Base-by-base conservation (phyloP, 2,113 vertebrate species). In the Phasianus colchicus region DNA sequence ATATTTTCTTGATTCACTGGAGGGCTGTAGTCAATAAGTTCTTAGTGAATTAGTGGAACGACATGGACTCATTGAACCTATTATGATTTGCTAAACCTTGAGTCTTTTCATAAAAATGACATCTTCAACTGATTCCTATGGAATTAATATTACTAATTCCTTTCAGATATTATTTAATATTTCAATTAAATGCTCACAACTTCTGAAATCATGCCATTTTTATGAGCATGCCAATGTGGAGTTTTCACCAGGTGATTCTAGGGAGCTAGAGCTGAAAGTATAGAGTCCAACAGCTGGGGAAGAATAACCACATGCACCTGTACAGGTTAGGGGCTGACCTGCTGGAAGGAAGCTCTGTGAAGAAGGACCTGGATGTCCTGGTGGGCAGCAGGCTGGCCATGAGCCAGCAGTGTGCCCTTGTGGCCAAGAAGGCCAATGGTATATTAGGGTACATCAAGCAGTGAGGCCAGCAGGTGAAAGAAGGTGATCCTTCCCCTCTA, bases 181-280 rank as follows among this genome's bases (percentile, higher is more conserved):
- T 84, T 43, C 45, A 60, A 13, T 38, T 4, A 70, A 72, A 38
- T 15, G 2, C 48, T 93, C 43, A 32, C 32, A 60, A 1, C 38
- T 67, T 90, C 47, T 92, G 57, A 57, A 88, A 72, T 15, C 1
- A 4, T 29, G 50, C 9, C 7, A 3, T 30, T 86, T 81, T 64
- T 22, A 14, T 48, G 29, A 73, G 5, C 2, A 1, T 48, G 20
- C 18, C 43, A 9, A 0, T 8, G 6, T 22, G 52, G 16, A 17
- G 11, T 60, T 60, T 43, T 64, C 66, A 15, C 1, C 2, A 20
- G 12, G 11, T 11, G 11, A 18, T 42, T 34, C 22, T 42, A 57
- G 30, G 11, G 24, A 10, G 11, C 14, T 21, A 34, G 47, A 29
- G 24, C 40, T 75, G 42, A 25, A 79, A 50, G 18, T 55, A 29